These are phyloP conservation scores for Cheirogaleus medius DNA, from an alignment of 2,113 vertebrate genomes.

Conservation along the genomic window DNA sequence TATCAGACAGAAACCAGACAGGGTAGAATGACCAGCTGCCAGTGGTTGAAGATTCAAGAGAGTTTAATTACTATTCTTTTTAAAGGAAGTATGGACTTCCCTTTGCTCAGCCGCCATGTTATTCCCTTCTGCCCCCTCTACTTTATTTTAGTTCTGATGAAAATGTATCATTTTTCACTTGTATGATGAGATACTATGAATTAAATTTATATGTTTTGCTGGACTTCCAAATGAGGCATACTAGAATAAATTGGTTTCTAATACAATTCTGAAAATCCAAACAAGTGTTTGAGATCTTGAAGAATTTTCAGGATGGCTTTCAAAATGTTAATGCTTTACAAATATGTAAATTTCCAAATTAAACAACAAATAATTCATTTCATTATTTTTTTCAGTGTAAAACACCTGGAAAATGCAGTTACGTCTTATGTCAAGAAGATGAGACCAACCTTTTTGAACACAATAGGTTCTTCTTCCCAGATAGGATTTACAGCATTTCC, in stretches of 20 bases:
- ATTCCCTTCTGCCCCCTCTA: neutral
- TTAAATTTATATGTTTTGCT: neutral
- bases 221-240: neutral
- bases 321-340: neutral
- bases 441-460: constrained; percentile 94
- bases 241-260: neutral
- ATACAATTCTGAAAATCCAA: neutral
- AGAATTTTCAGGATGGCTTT: neutral
- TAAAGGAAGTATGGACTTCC: neutral
- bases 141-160: neutral
- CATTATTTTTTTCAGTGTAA: neutral
- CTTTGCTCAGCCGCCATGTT: neutral
- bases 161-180: neutral
- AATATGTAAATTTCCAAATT: neutral
- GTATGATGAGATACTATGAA: neutral
- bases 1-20: neutral
- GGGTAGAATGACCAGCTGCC: neutral
- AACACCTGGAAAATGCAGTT: neutral
- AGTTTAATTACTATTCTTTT: neutral
- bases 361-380: neutral
- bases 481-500: constrained; percentile 96
- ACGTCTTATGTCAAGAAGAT: neutral
- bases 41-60: neutral
- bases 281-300: neutral
- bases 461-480: constrained; percentile 97